A percentile compares a stretch with the other conserved stretches of the same genome.
These are phyloP conservation scores for Acrossocheilus fasciatus DNA, from an alignment of 2,797 vertebrate species.

Conservation along the genomic window DNA sequence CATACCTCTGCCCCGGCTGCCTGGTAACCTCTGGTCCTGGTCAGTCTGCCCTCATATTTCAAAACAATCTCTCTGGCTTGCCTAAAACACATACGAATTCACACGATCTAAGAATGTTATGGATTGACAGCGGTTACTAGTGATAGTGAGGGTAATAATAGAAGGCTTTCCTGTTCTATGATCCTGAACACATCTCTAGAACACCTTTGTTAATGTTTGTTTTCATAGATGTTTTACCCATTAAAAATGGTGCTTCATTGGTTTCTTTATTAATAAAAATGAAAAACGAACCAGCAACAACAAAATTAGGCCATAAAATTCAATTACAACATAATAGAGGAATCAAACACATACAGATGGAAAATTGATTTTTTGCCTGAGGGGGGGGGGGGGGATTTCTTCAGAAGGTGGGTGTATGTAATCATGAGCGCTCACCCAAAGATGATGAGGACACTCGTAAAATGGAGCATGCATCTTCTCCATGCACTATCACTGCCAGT, in stretches of 20 bases:
- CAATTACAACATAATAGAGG: constrained; percentile 10
- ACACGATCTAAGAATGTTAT: constrained; percentile 25
- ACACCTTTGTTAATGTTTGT: constrained; percentile 50
- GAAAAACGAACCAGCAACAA: background rate
- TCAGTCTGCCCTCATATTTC: constrained; percentile 93
- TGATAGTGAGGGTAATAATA: constrained; percentile 57
- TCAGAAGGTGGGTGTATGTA: constrained; percentile 17
- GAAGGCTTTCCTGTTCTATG: constrained; percentile 41
- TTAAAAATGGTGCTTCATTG: constrained; percentile 18
- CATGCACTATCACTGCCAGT: constrained; percentile 5
- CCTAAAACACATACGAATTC: constrained; percentile 73
- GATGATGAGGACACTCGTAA: constrained; percentile 22
- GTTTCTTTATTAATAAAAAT: constrained; percentile 26
- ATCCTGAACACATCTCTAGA: constrained; percentile 41
- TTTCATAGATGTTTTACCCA: constrained; percentile 8
- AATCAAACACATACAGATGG: constrained; percentile 39
- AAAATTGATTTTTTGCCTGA: constrained; percentile 13
- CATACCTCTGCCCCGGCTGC: constrained; percentile 93
- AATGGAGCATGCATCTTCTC: constrained; percentile 20
- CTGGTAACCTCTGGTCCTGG: constrained; percentile 95
- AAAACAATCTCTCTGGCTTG: constrained; percentile 94
- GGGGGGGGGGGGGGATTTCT: background rate
- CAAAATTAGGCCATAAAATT: constrained; percentile 7
- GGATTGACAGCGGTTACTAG: constrained; percentile 38
- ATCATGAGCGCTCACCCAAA: constrained; percentile 36